Evolutionary conservation across 2,113 vertebrate species (phyloP), one percentile per base, ranked within the genome.

Genomic region (Plestiodon gilberti): DNA sequence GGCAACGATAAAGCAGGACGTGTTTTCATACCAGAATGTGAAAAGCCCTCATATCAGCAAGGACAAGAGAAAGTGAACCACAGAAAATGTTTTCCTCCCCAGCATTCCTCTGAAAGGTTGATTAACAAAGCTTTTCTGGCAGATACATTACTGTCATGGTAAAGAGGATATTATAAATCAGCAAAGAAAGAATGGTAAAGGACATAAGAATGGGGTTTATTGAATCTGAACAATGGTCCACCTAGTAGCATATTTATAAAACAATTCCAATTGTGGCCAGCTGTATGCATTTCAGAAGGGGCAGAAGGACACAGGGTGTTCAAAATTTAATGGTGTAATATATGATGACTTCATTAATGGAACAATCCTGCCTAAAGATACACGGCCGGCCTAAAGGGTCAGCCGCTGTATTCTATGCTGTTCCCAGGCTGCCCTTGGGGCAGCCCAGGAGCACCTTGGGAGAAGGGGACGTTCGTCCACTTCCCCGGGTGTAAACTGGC

Each of bases 41-140:
- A 90, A 91, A 90, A 91, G 92, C 89, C 90, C 90, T 94, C 82
- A 13, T 85, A 89, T 91, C 93, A 90, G 80, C 89, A 89, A 94
- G 90, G 93, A 94, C 92, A 81, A 6, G 5, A 91, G 92, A 92
- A 90, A 91, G 86, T 57, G 89, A 91, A 84, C 88, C 8, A 62
- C 28, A 62, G 74, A 81, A 38, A 25, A 43, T 35, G 7, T 43
- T 20, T 81, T 65, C 77, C 95, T 94, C 94, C 91, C 90, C 87
- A 0, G 84, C 95, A 96, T 96, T 95, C 94, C 88, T 95, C 90
- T 86, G 74, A 1, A 33, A 23, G 0, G 13, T 86, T 95, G 94
- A 96, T 94, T 95, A 93, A 96, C 65, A 88, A 85, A 75, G 0
- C 1, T 65, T 69, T 92, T 55, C 64, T 57, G 4, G 84, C 84